A percentile compares a stretch with the other conserved stretches of the same genome.
Conservation (phyloP, 2,113 vertebrate genomes). For the Amblyornis subalaris region DNA sequence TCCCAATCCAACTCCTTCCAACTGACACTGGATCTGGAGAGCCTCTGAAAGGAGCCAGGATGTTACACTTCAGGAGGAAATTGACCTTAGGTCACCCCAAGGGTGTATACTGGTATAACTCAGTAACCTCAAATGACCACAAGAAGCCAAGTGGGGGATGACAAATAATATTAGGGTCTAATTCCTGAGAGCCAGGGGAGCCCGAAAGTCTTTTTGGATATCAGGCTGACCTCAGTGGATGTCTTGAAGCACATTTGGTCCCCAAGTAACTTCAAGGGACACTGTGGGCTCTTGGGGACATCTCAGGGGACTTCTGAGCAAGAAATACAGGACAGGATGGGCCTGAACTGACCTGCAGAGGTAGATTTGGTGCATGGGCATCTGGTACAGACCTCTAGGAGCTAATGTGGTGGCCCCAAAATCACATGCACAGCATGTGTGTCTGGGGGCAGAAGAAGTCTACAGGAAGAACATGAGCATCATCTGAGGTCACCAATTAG, state of each 20-base stretch:
- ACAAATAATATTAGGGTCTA: background rate
- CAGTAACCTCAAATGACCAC: background rate
- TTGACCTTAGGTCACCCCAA: background rate
- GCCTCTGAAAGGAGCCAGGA: too few relatives aligned
- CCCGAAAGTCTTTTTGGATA: background rate
- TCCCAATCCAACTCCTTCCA: background rate
- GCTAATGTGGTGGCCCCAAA: background rate
- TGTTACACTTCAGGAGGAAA: background rate
- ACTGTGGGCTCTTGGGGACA: rapidly evolving
- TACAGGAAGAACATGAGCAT: background rate
- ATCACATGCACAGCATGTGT: rapidly evolving
- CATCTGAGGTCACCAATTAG: background rate
- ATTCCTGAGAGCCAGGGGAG: background rate
- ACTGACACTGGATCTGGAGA: rapidly evolving
- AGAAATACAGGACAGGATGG: background rate
- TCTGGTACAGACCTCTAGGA: too few relatives aligned
- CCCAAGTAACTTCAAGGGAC: background rate
- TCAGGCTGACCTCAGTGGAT: background rate
- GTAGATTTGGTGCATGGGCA: too few relatives aligned
- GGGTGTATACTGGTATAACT: background rate
- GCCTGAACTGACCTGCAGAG: background rate
- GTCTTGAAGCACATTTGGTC: background rate
- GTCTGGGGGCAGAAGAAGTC: background rate
- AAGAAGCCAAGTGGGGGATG: background rate
- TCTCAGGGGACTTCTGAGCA: background rate